These are phyloP conservation scores for Cebidichthys violaceus DNA, from an alignment of 2,113 vertebrate genomes.

Conservation along the genomic window DNA sequence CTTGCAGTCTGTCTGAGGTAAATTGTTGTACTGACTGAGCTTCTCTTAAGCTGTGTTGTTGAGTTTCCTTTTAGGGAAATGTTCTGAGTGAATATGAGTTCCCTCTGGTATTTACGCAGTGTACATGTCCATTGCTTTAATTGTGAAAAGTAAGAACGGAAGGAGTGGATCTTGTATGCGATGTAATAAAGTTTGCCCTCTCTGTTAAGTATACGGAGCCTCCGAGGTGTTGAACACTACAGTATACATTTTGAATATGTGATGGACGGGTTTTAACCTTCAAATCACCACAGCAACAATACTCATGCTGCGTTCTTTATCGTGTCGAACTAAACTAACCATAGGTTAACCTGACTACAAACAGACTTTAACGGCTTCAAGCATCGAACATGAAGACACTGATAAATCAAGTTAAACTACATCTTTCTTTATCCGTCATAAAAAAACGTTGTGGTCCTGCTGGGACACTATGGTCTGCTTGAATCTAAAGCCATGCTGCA, in stretches of 20 bases:
- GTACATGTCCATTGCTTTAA: too few relatives aligned
- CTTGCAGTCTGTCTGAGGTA: not conserved
- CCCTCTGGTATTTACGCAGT: not conserved
- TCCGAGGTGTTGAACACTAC: too few relatives aligned
- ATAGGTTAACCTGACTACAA: not conserved
- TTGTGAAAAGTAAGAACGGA: too few relatives aligned
- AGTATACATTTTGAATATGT: not conserved
- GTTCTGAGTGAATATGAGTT: not conserved
- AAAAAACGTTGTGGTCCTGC: not conserved
- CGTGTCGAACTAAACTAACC: not conserved
- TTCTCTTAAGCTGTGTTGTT: not conserved
- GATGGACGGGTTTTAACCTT: too few relatives aligned
- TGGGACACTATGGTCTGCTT: not conserved
- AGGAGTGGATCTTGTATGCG: too few relatives aligned
- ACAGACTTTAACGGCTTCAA: not conserved
- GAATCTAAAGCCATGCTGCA: conserved; percentile 5
- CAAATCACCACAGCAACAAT: too few relatives aligned
- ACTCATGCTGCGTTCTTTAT: too few relatives aligned
- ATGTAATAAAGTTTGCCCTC: not conserved
- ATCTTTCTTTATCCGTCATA: not conserved
- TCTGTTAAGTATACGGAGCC: not conserved
- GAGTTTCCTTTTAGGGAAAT: not conserved
- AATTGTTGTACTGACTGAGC: not conserved
- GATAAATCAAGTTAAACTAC: not conserved
- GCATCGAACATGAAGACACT: too few relatives aligned